Percentiles rank a stretch among this genome's conserved stretches.
Evolutionary conservation across 92 coral and sea anemone species (phyloP).

Genomic region (Bergia sp.): DNA sequence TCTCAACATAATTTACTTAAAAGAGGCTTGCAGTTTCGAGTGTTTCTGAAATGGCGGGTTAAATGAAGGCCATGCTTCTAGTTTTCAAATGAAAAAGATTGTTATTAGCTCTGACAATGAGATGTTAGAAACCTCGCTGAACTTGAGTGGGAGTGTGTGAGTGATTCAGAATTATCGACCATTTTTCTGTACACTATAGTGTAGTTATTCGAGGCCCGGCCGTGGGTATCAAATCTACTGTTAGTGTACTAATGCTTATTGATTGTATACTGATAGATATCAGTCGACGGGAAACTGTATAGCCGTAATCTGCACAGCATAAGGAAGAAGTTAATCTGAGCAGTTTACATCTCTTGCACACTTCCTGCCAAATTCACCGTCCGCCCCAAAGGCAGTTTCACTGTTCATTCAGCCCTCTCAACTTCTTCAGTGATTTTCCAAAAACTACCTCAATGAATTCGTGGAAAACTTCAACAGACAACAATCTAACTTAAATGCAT

Average conservation of each 20-base stretch:
- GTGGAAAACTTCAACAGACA: not conserved
- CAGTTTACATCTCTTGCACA: conserved; percentile 10
- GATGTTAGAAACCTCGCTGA: not conserved
- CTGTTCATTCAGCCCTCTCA: not conserved
- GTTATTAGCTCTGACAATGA: not conserved
- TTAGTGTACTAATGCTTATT: conserved; percentile 2
- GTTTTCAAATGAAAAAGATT: not conserved
- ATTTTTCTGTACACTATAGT: not conserved
- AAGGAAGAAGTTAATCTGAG: conserved; percentile 9
- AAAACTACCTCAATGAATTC: not conserved
- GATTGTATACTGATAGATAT: not conserved
- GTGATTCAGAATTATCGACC: not conserved
- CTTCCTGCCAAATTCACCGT: conserved; percentile 34
- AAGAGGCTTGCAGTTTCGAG: conserved; percentile 2
- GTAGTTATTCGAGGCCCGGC: not conserved
- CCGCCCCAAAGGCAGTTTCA: not conserved
- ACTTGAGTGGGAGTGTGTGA: not conserved
- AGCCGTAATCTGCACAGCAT: not conserved
- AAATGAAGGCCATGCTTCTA: not conserved
- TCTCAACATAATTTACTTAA: conserved; percentile 1
- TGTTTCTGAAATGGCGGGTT: conserved; percentile 19
- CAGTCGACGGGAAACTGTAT: not conserved
- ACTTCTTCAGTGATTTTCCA: not conserved
- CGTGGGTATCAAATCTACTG: not conserved
- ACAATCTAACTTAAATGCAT: not conserved